Evolutionary conservation across 1,140 invertebrate genomes (phyloP), one percentile per base, ranked within the genome.

Genomic region (Daktulosphaira vitifoliae): DNA sequence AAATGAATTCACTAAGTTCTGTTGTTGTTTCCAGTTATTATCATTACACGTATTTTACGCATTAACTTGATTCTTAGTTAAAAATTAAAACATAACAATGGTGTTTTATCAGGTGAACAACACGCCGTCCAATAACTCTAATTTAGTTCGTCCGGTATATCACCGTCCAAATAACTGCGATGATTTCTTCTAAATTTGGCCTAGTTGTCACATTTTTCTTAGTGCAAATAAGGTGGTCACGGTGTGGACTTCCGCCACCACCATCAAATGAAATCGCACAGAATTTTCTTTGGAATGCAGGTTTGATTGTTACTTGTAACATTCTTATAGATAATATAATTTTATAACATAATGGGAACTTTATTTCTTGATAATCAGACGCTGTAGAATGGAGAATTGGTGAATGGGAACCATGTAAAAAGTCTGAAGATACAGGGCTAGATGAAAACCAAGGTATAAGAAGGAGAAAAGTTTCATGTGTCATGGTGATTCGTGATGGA

Each of bases 361-460:
- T n/a, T n/a, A n/a, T n/a, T n/a, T n/a, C n/a, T n/a, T n/a, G n/a
- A n/a, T 33, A 33, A 6, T 33, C 66, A 74, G 73, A 74, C 38
- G 71, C 72, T 37, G 68, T 74, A 26, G 69, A 72, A 65, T 74
- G 73, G 73, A 68, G 72, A 51, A 68, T 71, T 11, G 70, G 70
- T 2, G 69, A 72, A 50, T 74, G 72, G 73, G 71, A 71, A n/a
- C 70, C 71, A 2, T 73, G 72, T 42, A 66, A 67, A 2, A 51
- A 37, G 38, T 52, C 66, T 7, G 62, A 62, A n/a, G 65, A 69
- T 46, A 66, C 29, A 13, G 50, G 50, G 1, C 50, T 65, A 2
- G 20, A 56, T 8, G 66, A 68, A 22, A 68, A 59, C 65, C 56
- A 49, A 8, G 73, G 73, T 16, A 67, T 72, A 16, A 72, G 70